Evolutionary conservation across 1,140 invertebrate genomes (phyloP), one percentile per base, ranked within the genome.

Genomic region (Pogonognathellus flavescens): DNA sequence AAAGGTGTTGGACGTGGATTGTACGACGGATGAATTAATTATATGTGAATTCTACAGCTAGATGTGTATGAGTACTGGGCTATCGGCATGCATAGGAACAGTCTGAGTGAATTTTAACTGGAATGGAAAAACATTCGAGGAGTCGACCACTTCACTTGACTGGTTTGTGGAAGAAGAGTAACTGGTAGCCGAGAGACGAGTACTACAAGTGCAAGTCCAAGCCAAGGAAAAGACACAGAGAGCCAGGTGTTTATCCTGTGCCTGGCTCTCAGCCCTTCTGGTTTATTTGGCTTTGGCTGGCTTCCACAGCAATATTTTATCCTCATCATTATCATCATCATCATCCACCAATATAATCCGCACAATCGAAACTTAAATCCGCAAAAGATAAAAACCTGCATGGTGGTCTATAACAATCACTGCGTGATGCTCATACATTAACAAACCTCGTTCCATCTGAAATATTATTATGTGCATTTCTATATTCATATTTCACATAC

Each of bases 331-430:
- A 41, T 41, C 31, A 41, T 41, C 31, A 41, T 41, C 31, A 60
- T 60, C 22, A 66, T 66, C 62, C 62, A 66, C 62, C 62, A 66
- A 66, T 66, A 25, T 66, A 66, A 66, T 66, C 11, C 62, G 25
- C 62, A 66, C 62, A 66, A 66, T 66, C 62, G 11, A 66, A 66
- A 66, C 22, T 13, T 13, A 20, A 66, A 66, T 66, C 20, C 62
- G 62, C 62, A 66, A 66, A 66, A 25, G 62, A 66, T 66, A 25
- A 66, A 13, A 66, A 25, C 22, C 25, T 66, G 25, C 62, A 66
- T 13, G 62, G 62, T 66, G 62, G 62, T 66, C 62, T 66, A 66
- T 25, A 25, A 25, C 3, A 25, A 66, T 5, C 20, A 66, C n/a
- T 10, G 11, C 18, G 59, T 41, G 31, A 41, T 41, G 2, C 31